These are phyloP conservation scores for Antennarius striatus DNA, from an alignment of 2,113 vertebrate genomes.

Conservation along the genomic window DNA sequence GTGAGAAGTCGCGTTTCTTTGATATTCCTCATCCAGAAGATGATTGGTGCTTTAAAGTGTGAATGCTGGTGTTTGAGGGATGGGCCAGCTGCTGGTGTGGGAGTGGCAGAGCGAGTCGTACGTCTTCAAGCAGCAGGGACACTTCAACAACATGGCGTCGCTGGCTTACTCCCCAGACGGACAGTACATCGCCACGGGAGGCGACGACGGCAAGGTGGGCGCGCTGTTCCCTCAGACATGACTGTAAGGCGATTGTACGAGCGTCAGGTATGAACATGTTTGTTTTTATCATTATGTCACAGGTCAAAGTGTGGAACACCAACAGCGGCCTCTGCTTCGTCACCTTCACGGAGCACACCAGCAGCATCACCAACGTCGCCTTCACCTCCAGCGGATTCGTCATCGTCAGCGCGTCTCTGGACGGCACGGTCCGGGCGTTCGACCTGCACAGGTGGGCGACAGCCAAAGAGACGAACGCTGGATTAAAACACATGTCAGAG, in stretches of 20 bases:
- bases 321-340: slow-evolving; percentile 94
- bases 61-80: slow-evolving; percentile 70
- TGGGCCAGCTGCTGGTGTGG: slow-evolving; percentile 97
- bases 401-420: slow-evolving; percentile 90
- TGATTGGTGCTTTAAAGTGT: background rate
- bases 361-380: slow-evolving; percentile 86
- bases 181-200: slow-evolving; percentile 91
- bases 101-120: slow-evolving; percentile 99
- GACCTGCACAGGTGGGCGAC: slow-evolving; percentile 90
- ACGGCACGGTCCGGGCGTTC: slow-evolving; percentile 95
- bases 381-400: slow-evolving; percentile 90
- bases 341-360: slow-evolving; percentile 94
- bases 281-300: background rate
- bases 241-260: background rate
- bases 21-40: accelerated
- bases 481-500: background rate
- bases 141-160: slow-evolving; percentile 95
- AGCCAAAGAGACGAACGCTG: background rate
- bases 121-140: slow-evolving; percentile 95
- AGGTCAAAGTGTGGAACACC: slow-evolving; percentile 98
- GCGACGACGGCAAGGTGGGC: slow-evolving; percentile 93
- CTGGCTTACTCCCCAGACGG: slow-evolving; percentile 94
- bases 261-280: background rate
- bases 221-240: too few species aligned
- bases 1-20: slow-evolving; percentile 62